Base-by-base conservation (phyloP, 2,797 vertebrate species). In the Pyrrhura leucotis region DNA sequence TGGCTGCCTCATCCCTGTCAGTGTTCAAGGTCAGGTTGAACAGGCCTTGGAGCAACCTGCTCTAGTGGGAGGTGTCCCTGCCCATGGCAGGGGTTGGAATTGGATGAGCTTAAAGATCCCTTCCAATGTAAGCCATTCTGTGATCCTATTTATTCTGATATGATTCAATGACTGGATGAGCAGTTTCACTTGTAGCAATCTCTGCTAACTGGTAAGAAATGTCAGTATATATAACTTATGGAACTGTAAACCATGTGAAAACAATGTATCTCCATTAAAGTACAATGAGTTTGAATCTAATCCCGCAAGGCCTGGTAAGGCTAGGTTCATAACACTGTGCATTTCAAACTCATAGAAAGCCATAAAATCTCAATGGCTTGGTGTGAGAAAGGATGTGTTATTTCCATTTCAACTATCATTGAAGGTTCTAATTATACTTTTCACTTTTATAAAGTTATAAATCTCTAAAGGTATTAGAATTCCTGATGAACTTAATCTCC, bases 371-470 rank as follows among this genome's bases (percentile, higher is more conserved):
- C 50, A 82, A 80, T 75, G 28, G 18, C 33, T 84, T 85, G 48
- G 12, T 14, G 26, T 23, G 25, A 92, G 61, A 28, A 79, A 87
- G 42, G 20, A 7, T 81, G 22, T n/a, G 78, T 87, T 87, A 75
- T 79, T 87, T 93, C 82, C 45, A 45, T 45, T 87, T 92, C 50
- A 65, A 67, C 51, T 77, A 63, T 74, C 28, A 67, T 5, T 73
- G 44, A 14, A 67, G 73, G 8, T 74, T 95, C 47, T 90, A 90
- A 93, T 90, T 87, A 87, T 77, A 82, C n/a, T 90, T 90, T 77
- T 65, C 33, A 68, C 40, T 89, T 90, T 54, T 42, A 73, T 73
- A 48, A 84, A 94, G 54, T 86, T 82, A 69, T 54, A 71, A 82
- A 74, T 87, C 81, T 89, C 78, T 65, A 77, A 87, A 79, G 31